Conservation (phyloP, 2,113 vertebrate genomes). For the Chelonoidis abingdonii region DNA sequence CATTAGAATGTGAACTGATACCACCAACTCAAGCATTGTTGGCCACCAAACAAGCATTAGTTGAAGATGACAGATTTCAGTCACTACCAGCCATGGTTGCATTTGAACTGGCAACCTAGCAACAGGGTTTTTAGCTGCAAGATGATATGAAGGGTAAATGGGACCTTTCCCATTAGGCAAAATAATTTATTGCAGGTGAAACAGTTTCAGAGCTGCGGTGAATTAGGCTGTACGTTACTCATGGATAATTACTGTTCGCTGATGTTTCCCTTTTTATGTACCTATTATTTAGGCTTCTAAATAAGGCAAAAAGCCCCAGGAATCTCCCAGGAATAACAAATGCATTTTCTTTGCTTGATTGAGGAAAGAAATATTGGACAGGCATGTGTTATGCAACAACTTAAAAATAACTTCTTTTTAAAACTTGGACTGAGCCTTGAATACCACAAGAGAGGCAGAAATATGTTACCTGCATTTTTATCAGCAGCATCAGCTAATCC, state of each 20-base stretch:
- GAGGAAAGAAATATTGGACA: slow-evolving; percentile 71
- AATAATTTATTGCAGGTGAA: slow-evolving; percentile 70
- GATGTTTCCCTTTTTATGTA: slow-evolving; percentile 56
- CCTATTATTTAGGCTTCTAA: slow-evolving; percentile 66
- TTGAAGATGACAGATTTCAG: slow-evolving; percentile 62
- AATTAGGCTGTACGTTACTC: slow-evolving; percentile 63
- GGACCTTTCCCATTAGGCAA: slow-evolving; percentile 59
- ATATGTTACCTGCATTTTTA: slow-evolving; percentile 67
- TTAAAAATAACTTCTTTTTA: slow-evolving; percentile 73
- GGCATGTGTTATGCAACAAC: slow-evolving; percentile 72
- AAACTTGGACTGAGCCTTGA: slow-evolving; percentile 67
- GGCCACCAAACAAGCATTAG: slow-evolving; percentile 50
- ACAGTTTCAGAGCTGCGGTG: slow-evolving; percentile 55
- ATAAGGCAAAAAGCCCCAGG: slow-evolving; percentile 65
- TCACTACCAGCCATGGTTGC: slow-evolving; percentile 44
- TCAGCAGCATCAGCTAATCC: slow-evolving; percentile 39
- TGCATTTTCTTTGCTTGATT: slow-evolving; percentile 72
- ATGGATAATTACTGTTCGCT: slow-evolving; percentile 60
- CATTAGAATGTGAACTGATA: background rate
- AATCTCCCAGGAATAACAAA: slow-evolving; percentile 70
- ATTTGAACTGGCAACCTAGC: slow-evolving; percentile 65
- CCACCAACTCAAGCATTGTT: background rate
- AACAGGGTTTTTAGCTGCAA: slow-evolving; percentile 62
- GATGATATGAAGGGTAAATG: slow-evolving; percentile 44
- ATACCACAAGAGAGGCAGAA: slow-evolving; percentile 58